A percentile compares a stretch with the other conserved stretches of the same genome.
These are phyloP conservation scores for human DNA, from an alignment of 2,113 vertebrate species.

Conservation along the genomic window DNA sequence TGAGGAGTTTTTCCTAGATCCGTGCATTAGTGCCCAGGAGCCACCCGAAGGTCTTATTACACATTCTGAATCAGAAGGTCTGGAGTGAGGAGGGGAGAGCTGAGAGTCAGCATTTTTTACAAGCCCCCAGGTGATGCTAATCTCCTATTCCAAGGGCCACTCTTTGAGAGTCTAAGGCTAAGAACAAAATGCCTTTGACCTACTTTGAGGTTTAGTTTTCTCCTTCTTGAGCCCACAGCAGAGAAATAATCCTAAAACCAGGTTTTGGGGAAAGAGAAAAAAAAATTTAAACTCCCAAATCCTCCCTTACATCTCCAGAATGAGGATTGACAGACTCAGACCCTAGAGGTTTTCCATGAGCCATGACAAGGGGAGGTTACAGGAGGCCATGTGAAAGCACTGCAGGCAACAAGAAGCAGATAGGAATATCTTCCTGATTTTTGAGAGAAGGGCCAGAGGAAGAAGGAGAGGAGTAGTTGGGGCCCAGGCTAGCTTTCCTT, in stretches of 20 bases:
- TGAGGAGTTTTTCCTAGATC: neutral
- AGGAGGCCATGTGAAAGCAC: neutral
- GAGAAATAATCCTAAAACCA: neutral
- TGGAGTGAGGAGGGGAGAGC: neutral
- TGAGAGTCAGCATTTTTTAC: neutral
- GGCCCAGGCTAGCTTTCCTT: neutral
- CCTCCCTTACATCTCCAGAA: neutral
- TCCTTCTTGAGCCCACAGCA: neutral
- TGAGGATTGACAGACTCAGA: neutral
- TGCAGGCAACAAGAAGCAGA: neutral
- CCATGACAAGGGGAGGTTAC: neutral
- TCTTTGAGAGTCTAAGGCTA: neutral
- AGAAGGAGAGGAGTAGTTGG: neutral
- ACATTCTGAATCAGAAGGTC: neutral
- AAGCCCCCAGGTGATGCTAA: neutral
- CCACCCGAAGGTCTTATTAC: neutral
- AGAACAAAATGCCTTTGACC: neutral
- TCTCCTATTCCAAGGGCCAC: neutral
- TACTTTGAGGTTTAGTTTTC: neutral
- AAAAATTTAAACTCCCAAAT: neutral
- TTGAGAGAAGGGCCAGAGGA: neutral
- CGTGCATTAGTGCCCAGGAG: fast-evolving
- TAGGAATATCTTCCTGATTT: neutral
- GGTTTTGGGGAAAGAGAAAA: neutral
- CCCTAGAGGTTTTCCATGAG: neutral